Evolutionary conservation across 2,113 vertebrate species (phyloP).

Genomic region (Furnarius figulus): DNA sequence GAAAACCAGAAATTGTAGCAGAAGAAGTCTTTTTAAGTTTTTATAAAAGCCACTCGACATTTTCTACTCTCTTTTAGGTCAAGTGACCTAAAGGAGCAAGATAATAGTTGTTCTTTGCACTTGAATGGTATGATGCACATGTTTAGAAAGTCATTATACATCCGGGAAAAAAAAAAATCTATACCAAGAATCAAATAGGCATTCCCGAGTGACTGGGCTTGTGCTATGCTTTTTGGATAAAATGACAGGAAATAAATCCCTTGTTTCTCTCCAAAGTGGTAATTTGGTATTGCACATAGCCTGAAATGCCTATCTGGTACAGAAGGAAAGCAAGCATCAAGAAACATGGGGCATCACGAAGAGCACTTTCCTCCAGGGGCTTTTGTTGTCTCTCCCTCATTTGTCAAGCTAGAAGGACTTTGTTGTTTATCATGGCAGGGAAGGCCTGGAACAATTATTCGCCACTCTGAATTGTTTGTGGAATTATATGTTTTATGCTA

Average conservation of each 20-base stretch:
- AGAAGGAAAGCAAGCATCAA: neutral
- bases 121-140: neutral
- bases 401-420: neutral
- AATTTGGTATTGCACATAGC: neutral
- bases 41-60: neutral
- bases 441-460: neutral
- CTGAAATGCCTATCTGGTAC: neutral
- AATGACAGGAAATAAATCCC: neutral
- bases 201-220: neutral
- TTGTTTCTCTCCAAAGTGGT: neutral
- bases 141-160: neutral
- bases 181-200: neutral
- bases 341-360: neutral
- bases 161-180: neutral
- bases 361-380: neutral
- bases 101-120: neutral
- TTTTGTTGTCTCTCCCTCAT: neutral
- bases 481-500: neutral
- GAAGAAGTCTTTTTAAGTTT: neutral
- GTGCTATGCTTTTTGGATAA: neutral
- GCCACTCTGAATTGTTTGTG: neutral
- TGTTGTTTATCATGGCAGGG: neutral
- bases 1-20: neutral
- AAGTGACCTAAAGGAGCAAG: neutral
- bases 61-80: neutral